Percentiles rank a stretch among this genome's conserved stretches.
phyloP scores from a whole-genome alignment of 2,113 vertebrate species.

The Ancistrus triradiatus region DNA sequence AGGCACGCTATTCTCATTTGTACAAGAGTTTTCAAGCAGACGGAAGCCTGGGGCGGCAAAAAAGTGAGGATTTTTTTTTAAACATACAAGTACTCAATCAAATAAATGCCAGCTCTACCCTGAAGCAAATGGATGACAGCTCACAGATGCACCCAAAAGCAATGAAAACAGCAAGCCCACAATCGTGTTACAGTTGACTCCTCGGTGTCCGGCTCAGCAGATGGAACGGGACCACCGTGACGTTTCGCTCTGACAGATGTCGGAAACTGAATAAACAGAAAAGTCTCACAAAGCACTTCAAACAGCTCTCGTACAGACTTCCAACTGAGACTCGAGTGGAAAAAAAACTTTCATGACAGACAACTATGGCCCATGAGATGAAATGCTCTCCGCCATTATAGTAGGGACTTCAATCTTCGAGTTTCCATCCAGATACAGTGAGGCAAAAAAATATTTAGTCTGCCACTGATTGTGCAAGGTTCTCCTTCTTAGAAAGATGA shows the following conservation, averaged over 20 bases:
- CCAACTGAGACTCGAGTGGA: conserved; percentile 8
- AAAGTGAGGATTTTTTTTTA: not conserved
- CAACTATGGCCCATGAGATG: too few species aligned
- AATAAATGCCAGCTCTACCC: not conserved
- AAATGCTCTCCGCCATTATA: too few species aligned
- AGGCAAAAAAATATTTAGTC: too few species aligned
- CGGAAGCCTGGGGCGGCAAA: not conserved
- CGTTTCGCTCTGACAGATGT: conserved; percentile 21
- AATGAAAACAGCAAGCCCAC: conserved; percentile 1
- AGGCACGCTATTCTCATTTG: not conserved
- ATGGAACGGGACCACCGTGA: conserved; percentile 25
- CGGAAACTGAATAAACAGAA: conserved; percentile 22
- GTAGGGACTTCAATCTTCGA: too few species aligned
- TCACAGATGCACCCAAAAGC: conserved; percentile 2
- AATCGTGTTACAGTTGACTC: conserved; percentile 16
- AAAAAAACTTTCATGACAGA: too few species aligned
- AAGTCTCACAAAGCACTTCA: conserved; percentile 13
- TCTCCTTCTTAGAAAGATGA: too few species aligned
- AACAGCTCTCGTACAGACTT: conserved; percentile 1
- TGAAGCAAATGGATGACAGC: conserved; percentile 1
- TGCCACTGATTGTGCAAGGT: too few species aligned
- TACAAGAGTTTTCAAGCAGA: not conserved
- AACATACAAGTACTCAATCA: not conserved
- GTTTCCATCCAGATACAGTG: too few species aligned
- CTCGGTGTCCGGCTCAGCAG: conserved; percentile 16